Percentiles rank a stretch among this genome's conserved stretches.
Conservation (phyloP, 2,888 invertebrate genomes). For the Andrena flavipes region DNA sequence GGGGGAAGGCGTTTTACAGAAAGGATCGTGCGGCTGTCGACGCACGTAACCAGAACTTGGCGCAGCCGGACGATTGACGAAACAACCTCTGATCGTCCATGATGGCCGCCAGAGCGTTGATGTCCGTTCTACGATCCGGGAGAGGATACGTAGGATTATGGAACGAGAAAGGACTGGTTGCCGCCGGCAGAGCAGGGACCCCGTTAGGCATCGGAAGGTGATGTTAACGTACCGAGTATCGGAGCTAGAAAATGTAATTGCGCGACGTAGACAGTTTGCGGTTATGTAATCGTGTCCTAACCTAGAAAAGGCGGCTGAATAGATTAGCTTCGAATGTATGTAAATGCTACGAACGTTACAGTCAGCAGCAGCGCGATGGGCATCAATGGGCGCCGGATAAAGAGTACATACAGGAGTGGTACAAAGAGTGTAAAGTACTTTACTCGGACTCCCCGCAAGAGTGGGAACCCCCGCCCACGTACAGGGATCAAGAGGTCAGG, state of each 20-base stretch:
- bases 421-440: background rate
- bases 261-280: conserved; percentile 12
- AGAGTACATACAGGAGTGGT: background rate
- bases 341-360: conserved; percentile 38
- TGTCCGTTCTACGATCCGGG: conserved; percentile 28
- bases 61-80: background rate
- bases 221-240: conserved; percentile 25
- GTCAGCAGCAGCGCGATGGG: conserved; percentile 48
- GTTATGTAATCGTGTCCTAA: conserved; percentile 58
- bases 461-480: background rate
- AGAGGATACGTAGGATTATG: conserved; percentile 18
- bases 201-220: conserved; percentile 27
- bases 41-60: too few relatives aligned
- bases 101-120: conserved; percentile 59
- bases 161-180: conserved; percentile 43
- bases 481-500: background rate
- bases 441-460: background rate
- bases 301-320: conserved; percentile 16
- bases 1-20: too few relatives aligned
- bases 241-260: conserved; percentile 27
- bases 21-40: too few relatives aligned
- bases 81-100: conserved; percentile 9
- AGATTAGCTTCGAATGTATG: background rate
- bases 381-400: conserved; percentile 40
- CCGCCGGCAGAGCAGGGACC: background rate